Evolutionary conservation across 2,888 invertebrate species (phyloP).

Genomic region (Caenorhabditis sp.): DNA sequence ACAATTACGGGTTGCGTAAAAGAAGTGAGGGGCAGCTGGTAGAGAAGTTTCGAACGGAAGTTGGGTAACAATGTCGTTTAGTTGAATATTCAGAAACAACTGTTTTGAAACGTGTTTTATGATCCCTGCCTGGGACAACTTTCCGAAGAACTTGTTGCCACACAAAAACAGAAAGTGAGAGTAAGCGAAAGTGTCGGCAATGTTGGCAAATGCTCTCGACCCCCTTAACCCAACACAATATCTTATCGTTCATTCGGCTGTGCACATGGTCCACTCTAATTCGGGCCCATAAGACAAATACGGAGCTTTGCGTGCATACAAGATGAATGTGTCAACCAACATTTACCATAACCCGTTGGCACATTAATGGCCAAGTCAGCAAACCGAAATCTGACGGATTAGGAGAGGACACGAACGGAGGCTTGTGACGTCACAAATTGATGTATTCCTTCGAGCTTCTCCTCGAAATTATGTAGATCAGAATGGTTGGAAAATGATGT

Average conservation of each 20-base stretch:
- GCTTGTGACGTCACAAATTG: slow-evolving; percentile 7
- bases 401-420: slow-evolving; percentile 15
- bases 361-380: slow-evolving; percentile 41
- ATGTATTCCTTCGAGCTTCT: slow-evolving; percentile 6
- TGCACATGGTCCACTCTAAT: slow-evolving; percentile 46
- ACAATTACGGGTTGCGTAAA: slow-evolving; percentile 9
- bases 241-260: slow-evolving; percentile 50
- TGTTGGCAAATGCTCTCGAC: no score
- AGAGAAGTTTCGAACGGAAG: neutral
- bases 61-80: neutral
- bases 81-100: neutral
- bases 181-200: neutral
- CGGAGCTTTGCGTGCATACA: slow-evolving; percentile 12
- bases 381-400: slow-evolving; percentile 47
- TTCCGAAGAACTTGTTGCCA: no score
- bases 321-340: slow-evolving; percentile 61
- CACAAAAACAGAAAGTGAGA: neutral
- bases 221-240: neutral
- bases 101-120: neutral
- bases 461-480: neutral
- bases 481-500: neutral
- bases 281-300: slow-evolving; percentile 49
- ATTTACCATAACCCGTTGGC: slow-evolving; percentile 43
- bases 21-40: neutral
- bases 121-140: neutral